Percentiles rank a stretch among this genome's conserved stretches.
Conservation (phyloP, 2,888 invertebrate species). For the Zaprionus obscuricornis region DNA sequence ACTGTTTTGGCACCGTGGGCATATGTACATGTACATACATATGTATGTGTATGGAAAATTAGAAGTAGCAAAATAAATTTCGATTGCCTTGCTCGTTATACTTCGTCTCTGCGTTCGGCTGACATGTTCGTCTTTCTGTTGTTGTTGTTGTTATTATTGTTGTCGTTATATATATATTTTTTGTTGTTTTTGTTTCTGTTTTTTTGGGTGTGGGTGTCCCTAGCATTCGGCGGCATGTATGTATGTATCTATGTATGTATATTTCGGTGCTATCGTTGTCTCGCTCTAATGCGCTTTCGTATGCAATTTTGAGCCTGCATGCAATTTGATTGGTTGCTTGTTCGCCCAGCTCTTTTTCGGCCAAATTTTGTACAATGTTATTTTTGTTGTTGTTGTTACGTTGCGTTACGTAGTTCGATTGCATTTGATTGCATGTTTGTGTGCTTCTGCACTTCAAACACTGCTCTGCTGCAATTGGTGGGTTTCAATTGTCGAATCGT, state of each 20-base stretch:
- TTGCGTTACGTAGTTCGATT: conserved; percentile 55
- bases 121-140: conserved; percentile 31
- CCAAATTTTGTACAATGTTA: conserved; percentile 63
- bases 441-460: conserved; percentile 42
- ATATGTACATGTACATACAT: no score
- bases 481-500: conserved; percentile 35
- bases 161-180: no score
- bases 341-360: conserved; percentile 65
- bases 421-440: conserved; percentile 79
- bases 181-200: conserved; percentile 19
- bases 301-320: conserved; percentile 73
- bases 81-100: conserved; percentile 69
- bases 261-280: conserved; percentile 72
- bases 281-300: conserved; percentile 76
- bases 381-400: conserved; percentile 26
- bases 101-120: conserved; percentile 50
- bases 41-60: no score
- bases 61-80: conserved; percentile 75
- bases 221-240: conserved; percentile 40
- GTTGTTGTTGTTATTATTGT: conserved; percentile 26
- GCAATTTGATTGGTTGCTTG: conserved; percentile 77
- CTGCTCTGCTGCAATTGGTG: conserved; percentile 63
- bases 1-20: conserved; percentile 29
- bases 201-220: conserved; percentile 64
- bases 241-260: conserved; percentile 22